Percentiles rank a stretch among this genome's conserved stretches.
Conservation (phyloP, 2,888 invertebrate genomes). For the Drosophila cognata region DNA sequence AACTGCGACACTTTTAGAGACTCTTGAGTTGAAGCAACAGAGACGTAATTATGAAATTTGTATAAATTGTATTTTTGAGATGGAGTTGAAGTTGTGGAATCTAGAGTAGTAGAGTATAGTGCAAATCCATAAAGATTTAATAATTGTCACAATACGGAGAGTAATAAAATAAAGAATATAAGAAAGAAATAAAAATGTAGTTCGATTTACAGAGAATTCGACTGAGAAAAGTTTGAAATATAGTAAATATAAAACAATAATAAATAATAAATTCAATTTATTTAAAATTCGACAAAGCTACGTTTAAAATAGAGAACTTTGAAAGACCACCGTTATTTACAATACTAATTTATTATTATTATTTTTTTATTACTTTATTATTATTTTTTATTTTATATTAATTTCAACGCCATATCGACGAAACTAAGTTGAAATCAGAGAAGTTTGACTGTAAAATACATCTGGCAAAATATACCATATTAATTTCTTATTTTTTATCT, state of each 20-base stretch:
- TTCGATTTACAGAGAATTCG: not conserved
- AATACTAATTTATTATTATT: not conserved
- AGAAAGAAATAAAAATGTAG: not conserved
- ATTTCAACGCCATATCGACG: not conserved
- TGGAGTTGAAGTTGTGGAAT: not conserved
- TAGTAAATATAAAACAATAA: not conserved
- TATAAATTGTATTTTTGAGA: not conserved
- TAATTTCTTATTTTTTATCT: not conserved
- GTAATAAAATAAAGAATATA: not conserved
- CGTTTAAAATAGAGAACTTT: no score
- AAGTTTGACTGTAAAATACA: not conserved
- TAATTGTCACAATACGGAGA: not conserved
- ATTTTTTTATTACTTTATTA: not conserved
- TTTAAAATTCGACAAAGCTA: not conserved
- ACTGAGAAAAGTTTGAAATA: not conserved
- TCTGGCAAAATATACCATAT: not conserved
- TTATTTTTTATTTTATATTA: not conserved
- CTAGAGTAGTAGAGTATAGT: not conserved
- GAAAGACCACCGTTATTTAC: no score
- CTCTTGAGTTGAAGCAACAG: no score
- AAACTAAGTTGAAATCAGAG: not conserved
- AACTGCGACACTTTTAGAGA: no score
- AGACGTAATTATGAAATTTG: not conserved
- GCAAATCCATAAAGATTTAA: not conserved
- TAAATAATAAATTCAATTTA: not conserved